These are phyloP conservation scores for Miichthys miiuy DNA, from an alignment of 2,797 vertebrate genomes.

Conservation along the genomic window DNA sequence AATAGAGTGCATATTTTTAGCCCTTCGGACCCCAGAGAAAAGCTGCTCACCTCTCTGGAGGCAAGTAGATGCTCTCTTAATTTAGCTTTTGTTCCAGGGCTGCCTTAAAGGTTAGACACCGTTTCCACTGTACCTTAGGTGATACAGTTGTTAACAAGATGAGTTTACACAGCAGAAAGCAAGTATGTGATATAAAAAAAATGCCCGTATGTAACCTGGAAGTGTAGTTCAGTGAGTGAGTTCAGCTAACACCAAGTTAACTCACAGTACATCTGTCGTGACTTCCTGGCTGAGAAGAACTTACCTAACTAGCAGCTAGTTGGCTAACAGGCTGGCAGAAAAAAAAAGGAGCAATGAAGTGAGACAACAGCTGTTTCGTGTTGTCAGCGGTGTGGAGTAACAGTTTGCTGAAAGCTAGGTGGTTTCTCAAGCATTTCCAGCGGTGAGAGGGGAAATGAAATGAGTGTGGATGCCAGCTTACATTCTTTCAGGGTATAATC, in stretches of 20 bases:
- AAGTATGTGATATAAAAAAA: not conserved
- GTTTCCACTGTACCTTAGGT: not conserved
- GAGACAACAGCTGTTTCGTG: constrained; percentile 41
- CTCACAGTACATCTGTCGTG: constrained; percentile 30
- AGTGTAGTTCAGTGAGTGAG: not conserved
- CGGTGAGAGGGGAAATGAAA: not conserved
- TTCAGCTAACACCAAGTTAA: constrained; percentile 10
- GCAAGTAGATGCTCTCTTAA: not conserved
- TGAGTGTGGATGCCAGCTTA: not conserved
- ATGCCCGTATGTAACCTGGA: not conserved
- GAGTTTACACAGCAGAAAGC: not conserved
- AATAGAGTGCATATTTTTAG: constrained; percentile 41
- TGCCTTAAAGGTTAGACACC: constrained; percentile 5
- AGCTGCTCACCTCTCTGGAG: constrained; percentile 7
- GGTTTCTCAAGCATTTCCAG: not conserved
- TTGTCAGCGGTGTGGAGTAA: constrained; percentile 20
- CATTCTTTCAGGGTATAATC: constrained; percentile 18
- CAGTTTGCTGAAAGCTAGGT: constrained; percentile 16
- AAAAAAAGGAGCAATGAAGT: not conserved
- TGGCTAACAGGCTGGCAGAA: constrained; percentile 18
- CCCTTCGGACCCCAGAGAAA: constrained; percentile 18
- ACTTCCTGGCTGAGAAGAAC: constrained; percentile 56
- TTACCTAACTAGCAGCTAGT: constrained; percentile 39
- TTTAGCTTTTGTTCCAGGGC: constrained; percentile 12
- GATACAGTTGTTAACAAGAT: not conserved